Evolutionary conservation across 2,113 vertebrate species (phyloP), one percentile per base, ranked within the genome.

Genomic region (Urocitellus parryii): DNA sequence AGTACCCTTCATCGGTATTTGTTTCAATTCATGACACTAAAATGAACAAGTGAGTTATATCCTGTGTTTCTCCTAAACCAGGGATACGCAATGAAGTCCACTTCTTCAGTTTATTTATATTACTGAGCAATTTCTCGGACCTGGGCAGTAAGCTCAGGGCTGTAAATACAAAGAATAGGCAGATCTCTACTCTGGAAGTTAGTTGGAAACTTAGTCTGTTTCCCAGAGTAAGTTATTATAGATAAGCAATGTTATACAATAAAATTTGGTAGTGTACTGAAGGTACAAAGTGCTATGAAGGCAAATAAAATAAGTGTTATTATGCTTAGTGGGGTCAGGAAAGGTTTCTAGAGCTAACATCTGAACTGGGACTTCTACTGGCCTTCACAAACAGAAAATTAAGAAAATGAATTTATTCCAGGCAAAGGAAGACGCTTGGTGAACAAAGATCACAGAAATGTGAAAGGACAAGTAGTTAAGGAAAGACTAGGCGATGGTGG

Each of bases 11-110:
- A 76, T 58, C 78, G 63, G 61, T 45, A 81, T 18, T 91, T 90
- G 74, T 58, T 96, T 95, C 78, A 87, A 94, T 67, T 79, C 58
- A 95, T 34, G 51, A 72, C 76, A 86, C 53, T 42, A 92, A 97
- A 93, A 74, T 53, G 34, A 74, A 2, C 68, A 94, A 61, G 37
- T 78, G 48, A 76, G 39, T 76, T 37, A 81, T 84, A 80, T 96
- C 39, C 70, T 58, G 17, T 18, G 48, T 77, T 88, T 72, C 24
- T 88, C 56, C 88, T 93, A 84, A 89, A 88, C 4, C 37, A 63
- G 48, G 32, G 32, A 27, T 32, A 32, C 18, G 14, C 32, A 65
- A 20, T 53, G 14, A 58, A 37, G 65, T 81, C 51, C 16, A 63
- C 27, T 8, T 25, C 70, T 63, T 91, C 51, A 12, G 37, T 89